Evolutionary conservation across 2,113 vertebrate genomes (phyloP), one percentile per base, ranked within the genome.

Genomic region (cat (Felis catus)): DNA sequence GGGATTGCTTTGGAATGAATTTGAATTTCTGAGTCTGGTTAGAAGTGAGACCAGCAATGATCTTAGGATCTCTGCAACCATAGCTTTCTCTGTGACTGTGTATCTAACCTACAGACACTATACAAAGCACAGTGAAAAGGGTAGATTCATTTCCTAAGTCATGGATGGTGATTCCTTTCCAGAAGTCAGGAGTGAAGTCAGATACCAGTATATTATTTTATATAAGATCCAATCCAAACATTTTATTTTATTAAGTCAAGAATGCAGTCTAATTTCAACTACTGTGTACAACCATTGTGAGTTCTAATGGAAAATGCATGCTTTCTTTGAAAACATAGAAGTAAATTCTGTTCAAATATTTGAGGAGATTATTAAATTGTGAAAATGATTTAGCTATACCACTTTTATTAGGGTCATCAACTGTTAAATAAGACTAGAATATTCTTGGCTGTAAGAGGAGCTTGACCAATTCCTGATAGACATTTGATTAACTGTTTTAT

Each of bases 331-430:
- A 36, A 23, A 58, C 51, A 23, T 65, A 76, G n/a, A n/a, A 31
- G 79, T 27, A 65, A 68, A 41, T 79, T 71, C 11, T 53, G 2
- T 81, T 84, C 12, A 88, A 27, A 48, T 88, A 93, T 81, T 76
- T 76, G 45, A 53, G 25, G 31, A 76, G 8, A n/a, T 92, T 88
- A 79, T 86, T 91, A 92, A 89, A 79, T 95, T 89, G 8, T 86
- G 58, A 85, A 13, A 84, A 55, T 33, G n/a, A 48, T 33, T 66
- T 93, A 87, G 31, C 89, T 65, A 45, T 63, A 55, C 36, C 71
- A 74, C 45, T 92, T 93, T 79, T 79, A 45, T 74, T 89, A 76
- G 18, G 94, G 21, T 85, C n/a, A 70, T 76, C 33, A n/a, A 58
- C 5, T 91, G 73, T 41, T 87, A 83, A 39, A 31, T 63, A 79